Evolutionary conservation across 2,888 invertebrate genomes (phyloP).

Genomic region (Drosophila merina): DNA sequence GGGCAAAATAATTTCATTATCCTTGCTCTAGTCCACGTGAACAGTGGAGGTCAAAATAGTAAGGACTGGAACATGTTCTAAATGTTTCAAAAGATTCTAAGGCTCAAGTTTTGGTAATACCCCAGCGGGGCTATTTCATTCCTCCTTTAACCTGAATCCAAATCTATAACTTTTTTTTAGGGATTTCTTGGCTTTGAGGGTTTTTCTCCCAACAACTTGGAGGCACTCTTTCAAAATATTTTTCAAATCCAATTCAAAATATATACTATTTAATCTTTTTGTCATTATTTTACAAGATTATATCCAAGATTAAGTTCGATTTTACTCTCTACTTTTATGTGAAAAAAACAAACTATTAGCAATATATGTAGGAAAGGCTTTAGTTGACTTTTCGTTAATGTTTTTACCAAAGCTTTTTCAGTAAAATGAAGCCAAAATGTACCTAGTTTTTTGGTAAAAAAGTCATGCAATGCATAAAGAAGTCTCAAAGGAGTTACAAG

Average conservation of each 20-base stretch:
- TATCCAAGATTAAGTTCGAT: not conserved
- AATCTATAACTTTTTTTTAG: no score
- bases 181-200: no score
- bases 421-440: conserved; percentile 21
- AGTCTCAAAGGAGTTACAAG: conserved; percentile 17
- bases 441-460: conserved; percentile 26
- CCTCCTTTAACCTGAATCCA: no score
- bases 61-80: not conserved
- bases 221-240: no score
- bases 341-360: not conserved
- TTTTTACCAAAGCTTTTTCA: conserved; percentile 23
- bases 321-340: not conserved
- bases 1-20: conserved; percentile 44
- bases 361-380: conserved; percentile 17
- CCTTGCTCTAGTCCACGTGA: not conserved
- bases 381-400: conserved; percentile 16
- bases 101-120: no score
- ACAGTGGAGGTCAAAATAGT: not conserved
- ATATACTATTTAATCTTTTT: not conserved
- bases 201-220: not conserved
- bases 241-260: not conserved
- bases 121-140: no score
- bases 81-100: not conserved
- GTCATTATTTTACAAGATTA: not conserved
- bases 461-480: conserved; percentile 47